Conservation (phyloP, 2,888 invertebrate species). For the Aplocera efformata region DNA sequence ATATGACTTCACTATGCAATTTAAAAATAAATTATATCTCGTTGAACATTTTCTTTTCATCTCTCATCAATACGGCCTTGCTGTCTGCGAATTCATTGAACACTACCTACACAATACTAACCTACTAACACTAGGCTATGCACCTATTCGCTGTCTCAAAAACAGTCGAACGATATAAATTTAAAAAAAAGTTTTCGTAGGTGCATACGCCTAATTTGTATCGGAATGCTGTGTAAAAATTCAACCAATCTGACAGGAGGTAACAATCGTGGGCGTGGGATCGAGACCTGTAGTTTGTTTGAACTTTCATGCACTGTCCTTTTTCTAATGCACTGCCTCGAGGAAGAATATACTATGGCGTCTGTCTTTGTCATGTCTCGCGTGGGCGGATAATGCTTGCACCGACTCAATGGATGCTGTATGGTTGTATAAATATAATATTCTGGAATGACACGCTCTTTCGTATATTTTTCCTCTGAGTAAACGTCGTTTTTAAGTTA, state of each 20-base stretch:
- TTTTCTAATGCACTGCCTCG: constrained; percentile 31
- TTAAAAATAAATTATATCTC: too few relatives aligned
- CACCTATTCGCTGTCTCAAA: constrained; percentile 6
- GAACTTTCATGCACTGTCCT: constrained; percentile 53
- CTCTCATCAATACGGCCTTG: constrained; percentile 1
- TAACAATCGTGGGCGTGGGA: constrained; percentile 40
- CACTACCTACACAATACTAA: constrained; percentile 20
- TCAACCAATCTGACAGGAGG: constrained; percentile 52
- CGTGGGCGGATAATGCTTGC: too few relatives aligned
- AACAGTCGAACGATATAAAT: background rate
- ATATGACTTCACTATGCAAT: too few relatives aligned
- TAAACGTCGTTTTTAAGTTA: constrained; percentile 1
- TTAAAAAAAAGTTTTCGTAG: background rate
- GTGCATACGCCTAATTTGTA: constrained; percentile 15
- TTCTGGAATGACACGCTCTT: too few relatives aligned
- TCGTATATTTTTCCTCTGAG: too few relatives aligned
- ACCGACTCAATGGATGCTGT: too few relatives aligned
- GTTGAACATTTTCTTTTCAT: background rate
- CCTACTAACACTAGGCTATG: constrained; percentile 19
- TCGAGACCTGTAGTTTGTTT: constrained; percentile 53
- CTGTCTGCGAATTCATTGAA: constrained; percentile 7
- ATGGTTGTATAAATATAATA: too few relatives aligned
- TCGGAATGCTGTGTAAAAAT: constrained; percentile 43
- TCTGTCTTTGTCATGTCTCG: too few relatives aligned
- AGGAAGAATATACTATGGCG: too few relatives aligned